A percentile compares a stretch with the other conserved stretches of the same genome.
Evolutionary conservation across 1,140 invertebrate genomes (phyloP).

Genomic region (Coelopa frigida): DNA sequence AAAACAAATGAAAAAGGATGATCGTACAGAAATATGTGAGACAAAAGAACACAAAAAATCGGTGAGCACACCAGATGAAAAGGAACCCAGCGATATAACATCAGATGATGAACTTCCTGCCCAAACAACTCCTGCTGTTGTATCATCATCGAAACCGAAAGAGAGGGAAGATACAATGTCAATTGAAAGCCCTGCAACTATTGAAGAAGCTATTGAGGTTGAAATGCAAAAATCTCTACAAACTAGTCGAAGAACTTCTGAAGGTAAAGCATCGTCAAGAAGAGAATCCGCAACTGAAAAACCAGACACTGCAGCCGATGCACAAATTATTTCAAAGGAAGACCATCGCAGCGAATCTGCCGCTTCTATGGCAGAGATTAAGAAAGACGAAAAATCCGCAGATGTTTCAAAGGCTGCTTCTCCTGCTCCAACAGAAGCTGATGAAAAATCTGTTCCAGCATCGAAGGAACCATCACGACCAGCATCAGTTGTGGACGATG

Average conservation of each 20-base stretch:
- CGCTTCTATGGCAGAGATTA: not conserved
- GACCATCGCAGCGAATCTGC: constrained; percentile 2
- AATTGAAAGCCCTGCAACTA: constrained; percentile 36
- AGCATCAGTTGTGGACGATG: too few relatives aligned
- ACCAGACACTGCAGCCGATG: not conserved
- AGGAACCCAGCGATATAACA: constrained; percentile 39
- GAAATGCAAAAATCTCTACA: constrained; percentile 26
- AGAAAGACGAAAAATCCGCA: constrained; percentile 1
- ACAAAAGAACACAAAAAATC: constrained; percentile 25
- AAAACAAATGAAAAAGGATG: constrained; percentile 14
- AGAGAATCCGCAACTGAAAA: constrained; percentile 16
- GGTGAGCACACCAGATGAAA: constrained; percentile 33
- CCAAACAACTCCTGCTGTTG: constrained; percentile 17
- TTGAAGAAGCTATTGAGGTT: constrained; percentile 41
- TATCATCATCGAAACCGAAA: constrained; percentile 18
- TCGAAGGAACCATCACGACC: too few relatives aligned
- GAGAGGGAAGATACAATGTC: constrained; percentile 35
- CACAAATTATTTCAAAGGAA: constrained; percentile 1
- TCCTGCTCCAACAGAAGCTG: not conserved
- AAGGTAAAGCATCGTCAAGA: constrained; percentile 12
- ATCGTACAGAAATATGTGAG: too few relatives aligned
- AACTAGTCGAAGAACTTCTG: constrained; percentile 10
- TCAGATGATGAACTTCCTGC: constrained; percentile 38
- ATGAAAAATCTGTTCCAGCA: constrained; percentile 13
- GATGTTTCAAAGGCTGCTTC: not conserved